phyloP scores from a whole-genome alignment of 1,140 invertebrate genomes.

The Zaprionus vittiger region DNA sequence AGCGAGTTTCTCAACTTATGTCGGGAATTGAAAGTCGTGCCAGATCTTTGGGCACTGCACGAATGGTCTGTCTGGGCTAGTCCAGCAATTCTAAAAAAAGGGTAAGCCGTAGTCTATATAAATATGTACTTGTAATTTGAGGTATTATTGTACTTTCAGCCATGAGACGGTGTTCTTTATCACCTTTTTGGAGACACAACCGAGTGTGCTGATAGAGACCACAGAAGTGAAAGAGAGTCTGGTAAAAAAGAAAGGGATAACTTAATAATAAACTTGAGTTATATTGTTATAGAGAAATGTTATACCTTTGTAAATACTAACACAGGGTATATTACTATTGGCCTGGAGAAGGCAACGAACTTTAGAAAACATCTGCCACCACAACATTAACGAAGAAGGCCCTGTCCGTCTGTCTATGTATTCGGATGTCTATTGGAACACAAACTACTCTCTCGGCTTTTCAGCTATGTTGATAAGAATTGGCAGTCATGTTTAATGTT shows the following conservation, averaged over 20 bases:
- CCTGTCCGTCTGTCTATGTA: too few species aligned
- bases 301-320: too few species aligned
- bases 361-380: too few species aligned
- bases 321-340: too few species aligned
- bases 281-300: background rate
- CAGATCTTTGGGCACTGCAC: slow-evolving; percentile 92
- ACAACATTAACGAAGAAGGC: too few species aligned
- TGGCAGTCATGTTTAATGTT: too few species aligned
- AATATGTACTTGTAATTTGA: background rate
- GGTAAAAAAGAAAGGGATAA: slow-evolving; percentile 85
- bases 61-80: slow-evolving; percentile 96
- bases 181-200: slow-evolving; percentile 86
- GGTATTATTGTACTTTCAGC: slow-evolving; percentile 28
- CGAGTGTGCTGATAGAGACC: slow-evolving; percentile 86
- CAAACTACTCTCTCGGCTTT: too few species aligned
- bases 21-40: slow-evolving; percentile 88
- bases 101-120: slow-evolving; percentile 30
- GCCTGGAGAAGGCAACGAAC: too few species aligned
- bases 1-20: slow-evolving; percentile 91
- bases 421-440: too few species aligned
- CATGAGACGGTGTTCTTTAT: slow-evolving; percentile 93
- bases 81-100: slow-evolving; percentile 85
- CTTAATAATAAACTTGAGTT: background rate
- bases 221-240: slow-evolving; percentile 89
- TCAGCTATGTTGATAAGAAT: too few species aligned